Evolutionary conservation across 2,888 invertebrate genomes (phyloP).

Genomic region (Himalopsyche kuldschensis): DNA sequence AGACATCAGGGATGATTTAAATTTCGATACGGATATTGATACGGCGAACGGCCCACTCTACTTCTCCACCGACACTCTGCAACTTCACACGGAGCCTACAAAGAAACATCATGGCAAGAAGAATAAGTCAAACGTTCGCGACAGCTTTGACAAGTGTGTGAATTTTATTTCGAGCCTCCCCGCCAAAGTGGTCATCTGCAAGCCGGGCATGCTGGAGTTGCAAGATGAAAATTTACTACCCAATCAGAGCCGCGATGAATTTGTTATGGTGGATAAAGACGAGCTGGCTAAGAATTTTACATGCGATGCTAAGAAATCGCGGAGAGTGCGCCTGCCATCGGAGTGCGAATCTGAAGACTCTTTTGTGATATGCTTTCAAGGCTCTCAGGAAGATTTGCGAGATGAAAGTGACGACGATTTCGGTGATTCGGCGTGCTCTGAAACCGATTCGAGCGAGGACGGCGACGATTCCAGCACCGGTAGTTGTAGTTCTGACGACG

Average conservation of each 20-base stretch:
- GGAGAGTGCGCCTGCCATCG: conserved; percentile 43
- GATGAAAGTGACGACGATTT: conserved; percentile 43
- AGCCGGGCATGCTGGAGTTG: background rate
- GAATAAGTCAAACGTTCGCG: background rate
- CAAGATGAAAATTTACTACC: background rate
- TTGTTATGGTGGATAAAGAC: background rate
- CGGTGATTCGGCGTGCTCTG: conserved; percentile 42
- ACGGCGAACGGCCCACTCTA: conserved; percentile 2
- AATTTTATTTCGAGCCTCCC: conserved; percentile 15
- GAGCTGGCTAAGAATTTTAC: background rate
- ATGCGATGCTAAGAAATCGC: background rate
- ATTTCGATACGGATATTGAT: conserved; percentile 2
- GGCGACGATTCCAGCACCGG: conserved; percentile 37
- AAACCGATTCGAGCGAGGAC: conserved; percentile 29
- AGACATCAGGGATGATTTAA: conserved; percentile 9
- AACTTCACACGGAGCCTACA: conserved; percentile 2
- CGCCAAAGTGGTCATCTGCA: background rate
- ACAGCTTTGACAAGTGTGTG: conserved; percentile 16
- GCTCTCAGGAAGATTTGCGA: background rate
- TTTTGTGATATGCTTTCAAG: conserved; percentile 57
- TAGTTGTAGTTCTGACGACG: background rate
- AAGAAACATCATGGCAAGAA: background rate
- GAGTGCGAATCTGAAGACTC: conserved; percentile 65
- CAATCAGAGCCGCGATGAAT: background rate
- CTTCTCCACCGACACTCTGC: conserved; percentile 16